These are phyloP conservation scores for Arvicanthis niloticus DNA, from an alignment of 2,113 vertebrate genomes.

Conservation along the genomic window DNA sequence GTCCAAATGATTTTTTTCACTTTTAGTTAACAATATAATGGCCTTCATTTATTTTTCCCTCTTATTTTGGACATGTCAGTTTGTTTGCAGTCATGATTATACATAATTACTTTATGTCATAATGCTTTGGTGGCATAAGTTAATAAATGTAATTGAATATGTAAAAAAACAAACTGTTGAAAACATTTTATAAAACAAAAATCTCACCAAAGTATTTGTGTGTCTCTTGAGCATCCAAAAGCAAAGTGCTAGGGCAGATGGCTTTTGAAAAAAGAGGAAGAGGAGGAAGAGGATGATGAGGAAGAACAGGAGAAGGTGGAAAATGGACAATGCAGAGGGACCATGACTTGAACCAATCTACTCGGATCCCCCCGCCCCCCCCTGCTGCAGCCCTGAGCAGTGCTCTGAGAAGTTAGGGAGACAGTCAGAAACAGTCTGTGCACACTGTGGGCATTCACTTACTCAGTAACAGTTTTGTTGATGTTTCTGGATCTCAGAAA, in stretches of 20 bases:
- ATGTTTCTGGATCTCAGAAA: slow-evolving; percentile 10
- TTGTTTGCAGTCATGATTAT: slow-evolving; percentile 8
- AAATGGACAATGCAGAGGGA: background rate
- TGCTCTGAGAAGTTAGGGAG: accelerated
- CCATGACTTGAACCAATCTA: background rate
- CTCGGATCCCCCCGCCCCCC: too few species aligned
- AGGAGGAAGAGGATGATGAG: background rate
- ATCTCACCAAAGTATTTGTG: background rate
- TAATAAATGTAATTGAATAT: slow-evolving; percentile 66
- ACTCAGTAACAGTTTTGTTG: background rate
- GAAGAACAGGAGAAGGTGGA: background rate
- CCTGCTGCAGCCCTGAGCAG: background rate
- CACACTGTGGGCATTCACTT: background rate
- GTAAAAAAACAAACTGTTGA: slow-evolving; percentile 62
- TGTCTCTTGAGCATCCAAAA: background rate
- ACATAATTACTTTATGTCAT: slow-evolving; percentile 26
- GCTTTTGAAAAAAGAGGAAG: background rate
- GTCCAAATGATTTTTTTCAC: slow-evolving; percentile 26
- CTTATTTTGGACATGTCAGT: slow-evolving; percentile 13
- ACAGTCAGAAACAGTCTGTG: background rate
- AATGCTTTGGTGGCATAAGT: slow-evolving; percentile 58
- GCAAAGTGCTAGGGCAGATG: background rate
- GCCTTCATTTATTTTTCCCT: slow-evolving; percentile 59
- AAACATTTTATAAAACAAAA: background rate
- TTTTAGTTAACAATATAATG: slow-evolving; percentile 23